Conservation (phyloP, 2,888 invertebrate genomes). For the Branchipolynoe longqiensis region DNA sequence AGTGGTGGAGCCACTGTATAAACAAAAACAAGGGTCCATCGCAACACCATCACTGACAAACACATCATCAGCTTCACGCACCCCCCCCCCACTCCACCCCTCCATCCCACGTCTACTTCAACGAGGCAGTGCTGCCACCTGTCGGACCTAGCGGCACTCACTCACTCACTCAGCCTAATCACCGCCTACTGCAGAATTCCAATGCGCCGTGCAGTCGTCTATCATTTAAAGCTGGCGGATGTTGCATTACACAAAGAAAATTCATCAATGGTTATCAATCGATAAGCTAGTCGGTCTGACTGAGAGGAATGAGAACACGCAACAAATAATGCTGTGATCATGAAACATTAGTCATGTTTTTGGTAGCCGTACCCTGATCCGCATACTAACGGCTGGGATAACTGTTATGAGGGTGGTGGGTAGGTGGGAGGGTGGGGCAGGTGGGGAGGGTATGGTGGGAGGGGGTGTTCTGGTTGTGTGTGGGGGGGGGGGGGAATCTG, state of each 20-base stretch:
- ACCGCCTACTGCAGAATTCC: no score
- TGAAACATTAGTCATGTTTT: neutral
- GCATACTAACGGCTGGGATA: slow-evolving; percentile 8
- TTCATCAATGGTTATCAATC: slow-evolving; percentile 39
- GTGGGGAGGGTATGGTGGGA: neutral
- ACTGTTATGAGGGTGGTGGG: neutral
- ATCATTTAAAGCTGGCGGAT: slow-evolving; percentile 35
- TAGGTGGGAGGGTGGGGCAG: neutral
- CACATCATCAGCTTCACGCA: no score
- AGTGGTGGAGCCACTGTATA: no score
- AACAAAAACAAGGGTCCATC: no score
- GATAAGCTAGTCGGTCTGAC: neutral
- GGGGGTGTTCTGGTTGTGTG: neutral
- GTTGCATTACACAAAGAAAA: slow-evolving; percentile 38
- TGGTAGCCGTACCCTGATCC: neutral
- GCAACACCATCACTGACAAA: no score
- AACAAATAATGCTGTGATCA: slow-evolving; percentile 3
- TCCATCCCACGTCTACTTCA: no score
- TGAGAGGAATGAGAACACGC: slow-evolving; percentile 10
- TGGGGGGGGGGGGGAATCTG: neutral
- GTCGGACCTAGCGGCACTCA: no score
- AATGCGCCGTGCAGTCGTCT: no score
- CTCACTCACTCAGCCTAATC: no score
- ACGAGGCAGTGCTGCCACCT: no score
- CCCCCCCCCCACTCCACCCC: no score